phyloP scores from a whole-genome alignment of 2,888 invertebrate genomes.

The Sinopyrophorus schimmeli region DNA sequence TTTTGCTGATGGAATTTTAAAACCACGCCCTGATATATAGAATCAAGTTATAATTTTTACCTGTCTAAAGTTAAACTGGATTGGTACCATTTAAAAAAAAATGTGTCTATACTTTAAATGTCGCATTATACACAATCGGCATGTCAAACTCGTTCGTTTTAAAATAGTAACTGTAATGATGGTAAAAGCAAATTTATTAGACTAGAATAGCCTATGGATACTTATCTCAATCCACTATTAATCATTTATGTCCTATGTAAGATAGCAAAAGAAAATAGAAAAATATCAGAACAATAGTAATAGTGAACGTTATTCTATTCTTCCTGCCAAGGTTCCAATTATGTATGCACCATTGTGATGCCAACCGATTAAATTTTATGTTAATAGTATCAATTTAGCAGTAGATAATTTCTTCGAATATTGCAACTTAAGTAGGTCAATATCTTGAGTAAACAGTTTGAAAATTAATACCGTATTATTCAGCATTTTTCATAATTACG shows the following conservation, averaged over 20 bases:
- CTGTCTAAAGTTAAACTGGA: constrained; percentile 1
- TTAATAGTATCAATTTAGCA: constrained; percentile 2
- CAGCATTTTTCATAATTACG: too few relatives aligned
- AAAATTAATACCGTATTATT: too few relatives aligned
- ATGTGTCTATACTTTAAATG: background rate
- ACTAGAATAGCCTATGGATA: background rate
- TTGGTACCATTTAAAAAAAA: background rate
- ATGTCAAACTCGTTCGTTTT: constrained; percentile 1
- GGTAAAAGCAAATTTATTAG: constrained; percentile 3
- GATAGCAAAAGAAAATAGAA: constrained; percentile 1
- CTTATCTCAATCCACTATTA: background rate
- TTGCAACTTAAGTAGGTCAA: constrained; percentile 4
- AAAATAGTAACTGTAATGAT: background rate
- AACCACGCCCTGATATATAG: background rate
- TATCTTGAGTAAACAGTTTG: background rate
- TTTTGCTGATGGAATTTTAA: too few relatives aligned
- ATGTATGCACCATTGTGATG: constrained; percentile 11
- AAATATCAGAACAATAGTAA: constrained; percentile 7
- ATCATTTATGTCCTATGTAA: constrained; percentile 3
- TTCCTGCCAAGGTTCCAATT: constrained; percentile 7
- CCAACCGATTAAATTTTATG: constrained; percentile 5
- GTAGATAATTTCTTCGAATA: background rate
- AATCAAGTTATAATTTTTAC: background rate
- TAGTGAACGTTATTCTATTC: constrained; percentile 7
- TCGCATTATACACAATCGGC: background rate